phyloP scores from a whole-genome alignment of 2,113 vertebrate species.

The Melospiza georgiana region DNA sequence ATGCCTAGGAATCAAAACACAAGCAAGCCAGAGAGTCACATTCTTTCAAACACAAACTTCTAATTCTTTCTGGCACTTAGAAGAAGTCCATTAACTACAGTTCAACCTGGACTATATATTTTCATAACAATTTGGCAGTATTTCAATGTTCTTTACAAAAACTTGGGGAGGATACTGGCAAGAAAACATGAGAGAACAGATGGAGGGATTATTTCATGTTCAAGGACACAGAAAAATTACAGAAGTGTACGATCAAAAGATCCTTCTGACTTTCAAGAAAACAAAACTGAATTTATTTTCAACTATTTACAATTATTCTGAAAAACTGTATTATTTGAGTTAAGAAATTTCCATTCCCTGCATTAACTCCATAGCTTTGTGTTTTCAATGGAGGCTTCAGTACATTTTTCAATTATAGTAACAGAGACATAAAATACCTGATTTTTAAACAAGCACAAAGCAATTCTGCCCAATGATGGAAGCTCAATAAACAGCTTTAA shows the following conservation, averaged over 20 bases:
- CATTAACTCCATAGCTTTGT: not conserved
- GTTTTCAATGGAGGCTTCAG: not conserved
- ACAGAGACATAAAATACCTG: not conserved
- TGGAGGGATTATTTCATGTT: not conserved
- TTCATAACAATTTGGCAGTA: not conserved
- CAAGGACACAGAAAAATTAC: not conserved
- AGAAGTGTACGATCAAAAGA: not conserved
- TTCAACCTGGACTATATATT: not conserved
- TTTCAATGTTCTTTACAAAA: not conserved
- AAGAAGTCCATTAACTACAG: not conserved
- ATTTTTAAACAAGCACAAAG: not conserved
- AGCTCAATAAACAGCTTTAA: not conserved
- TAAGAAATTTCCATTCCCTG: not conserved
- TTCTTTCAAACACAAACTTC: not conserved
- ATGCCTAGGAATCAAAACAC: not conserved
- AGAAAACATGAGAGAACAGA: not conserved
- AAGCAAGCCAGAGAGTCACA: not conserved
- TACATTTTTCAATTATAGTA: not conserved
- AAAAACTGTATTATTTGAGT: not conserved
- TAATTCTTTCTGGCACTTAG: not conserved
- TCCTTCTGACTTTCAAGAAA: not conserved
- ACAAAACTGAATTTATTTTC: not conserved
- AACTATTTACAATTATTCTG: not conserved
- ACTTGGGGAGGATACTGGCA: not conserved
- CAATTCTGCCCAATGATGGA: not conserved